Evolutionary conservation across 2,797 vertebrate species (phyloP), one percentile per base, ranked within the genome.

Genomic region (Aulostomus chinensis): DNA sequence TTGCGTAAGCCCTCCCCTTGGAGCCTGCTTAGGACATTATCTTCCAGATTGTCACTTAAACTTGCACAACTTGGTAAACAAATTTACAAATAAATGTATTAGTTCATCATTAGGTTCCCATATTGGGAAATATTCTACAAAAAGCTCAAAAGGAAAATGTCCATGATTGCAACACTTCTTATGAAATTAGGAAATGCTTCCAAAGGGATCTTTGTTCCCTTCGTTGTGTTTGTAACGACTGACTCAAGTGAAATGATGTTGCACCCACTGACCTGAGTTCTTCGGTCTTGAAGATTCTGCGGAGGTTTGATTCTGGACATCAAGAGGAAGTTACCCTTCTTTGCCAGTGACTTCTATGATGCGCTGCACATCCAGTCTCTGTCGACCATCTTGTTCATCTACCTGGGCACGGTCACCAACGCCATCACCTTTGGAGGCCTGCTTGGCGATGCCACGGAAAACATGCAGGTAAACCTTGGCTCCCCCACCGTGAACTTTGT

Each of bases 371-470:
- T 99, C 78, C 97, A 99, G 88, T 93, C 96, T 2, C 93, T 99
- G 42, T 99, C 97, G 1, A 92, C 97, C 66, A 93, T 96, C 78
- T 81, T 99, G 68, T 99, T 99, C 86, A 98, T 99, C 80, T 99
- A 99, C 68, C 85, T 99, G 86, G 97, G 94, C 38, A 99, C 97
- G 0, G 95, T 99, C 63, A 99, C 96, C 63, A 99, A 99, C 0
- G 97, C 97, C 2, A 99, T 99, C 92, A 99, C 97, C 0, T 99
- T 99, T 7, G 97, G 96, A 58, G 97, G 97, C 3, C 82, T 99
- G 52, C 93, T 99, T 1, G 97, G 97, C 10, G 97, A 99, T 2
- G 97, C 97, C 5, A 99, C 97, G 0, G 96, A 99, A 0, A 99
- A 94, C 89, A 98, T 99, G 97, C 97, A 99, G 95, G 97, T 98